phyloP scores from a whole-genome alignment of 1,140 invertebrate genomes.

The Sitophilus oryzae region DNA sequence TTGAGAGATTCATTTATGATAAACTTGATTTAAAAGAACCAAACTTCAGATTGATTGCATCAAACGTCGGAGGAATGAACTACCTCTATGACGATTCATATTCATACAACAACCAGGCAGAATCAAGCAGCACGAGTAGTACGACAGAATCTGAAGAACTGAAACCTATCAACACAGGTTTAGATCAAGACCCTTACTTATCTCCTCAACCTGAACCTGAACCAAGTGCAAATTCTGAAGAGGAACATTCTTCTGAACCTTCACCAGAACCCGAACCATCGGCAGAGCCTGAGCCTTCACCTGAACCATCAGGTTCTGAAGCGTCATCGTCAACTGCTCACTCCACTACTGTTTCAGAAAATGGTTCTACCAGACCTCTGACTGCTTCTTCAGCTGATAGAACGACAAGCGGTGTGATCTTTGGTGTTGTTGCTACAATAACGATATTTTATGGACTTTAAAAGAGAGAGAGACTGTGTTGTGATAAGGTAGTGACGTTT shows the following conservation, averaged over 20 bases:
- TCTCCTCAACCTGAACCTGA: slow-evolving; percentile 34
- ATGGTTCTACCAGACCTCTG: too few relatives aligned
- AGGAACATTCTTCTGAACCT: slow-evolving; percentile 29
- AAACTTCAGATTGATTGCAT: slow-evolving; percentile 43
- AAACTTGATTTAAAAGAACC: slow-evolving; percentile 32
- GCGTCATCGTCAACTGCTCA: background rate
- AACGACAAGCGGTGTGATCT: background rate
- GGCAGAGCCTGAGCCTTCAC: background rate
- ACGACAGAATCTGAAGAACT: slow-evolving; percentile 7
- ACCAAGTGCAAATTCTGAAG: slow-evolving; percentile 35
- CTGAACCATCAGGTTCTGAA: background rate
- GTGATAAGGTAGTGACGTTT: too few relatives aligned
- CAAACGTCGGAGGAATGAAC: slow-evolving; percentile 49
- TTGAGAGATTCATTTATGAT: slow-evolving; percentile 52
- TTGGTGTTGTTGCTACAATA: too few relatives aligned
- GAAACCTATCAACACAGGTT: slow-evolving; percentile 12
- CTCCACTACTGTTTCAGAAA: background rate
- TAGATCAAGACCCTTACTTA: slow-evolving; percentile 23
- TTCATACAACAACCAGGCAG: slow-evolving; percentile 3
- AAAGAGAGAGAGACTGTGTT: too few relatives aligned
- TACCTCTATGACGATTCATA: slow-evolving; percentile 52
- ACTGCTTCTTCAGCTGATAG: background rate
- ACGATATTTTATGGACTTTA: too few relatives aligned
- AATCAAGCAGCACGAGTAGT: slow-evolving; percentile 4
- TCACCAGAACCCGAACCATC: slow-evolving; percentile 36